phyloP scores from a whole-genome alignment of 2,797 vertebrate genomes.

The Oryzias dopingdopingensis region DNA sequence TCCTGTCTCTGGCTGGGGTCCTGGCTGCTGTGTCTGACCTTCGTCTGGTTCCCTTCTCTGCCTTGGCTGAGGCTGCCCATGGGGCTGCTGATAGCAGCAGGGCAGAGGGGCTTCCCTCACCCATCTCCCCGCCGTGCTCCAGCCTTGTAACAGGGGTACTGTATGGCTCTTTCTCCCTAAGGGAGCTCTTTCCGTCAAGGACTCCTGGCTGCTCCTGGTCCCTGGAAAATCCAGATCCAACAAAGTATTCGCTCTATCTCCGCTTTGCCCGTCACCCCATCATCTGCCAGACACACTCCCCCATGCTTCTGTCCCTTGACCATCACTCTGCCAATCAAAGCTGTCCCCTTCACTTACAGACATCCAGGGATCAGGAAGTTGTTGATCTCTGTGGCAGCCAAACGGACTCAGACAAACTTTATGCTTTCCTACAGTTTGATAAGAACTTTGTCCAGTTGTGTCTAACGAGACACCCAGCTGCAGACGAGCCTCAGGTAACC shows the following conservation, averaged over 20 bases:
- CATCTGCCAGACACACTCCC: constrained; percentile 88
- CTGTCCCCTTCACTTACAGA: constrained; percentile 80
- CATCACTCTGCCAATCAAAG: constrained; percentile 95
- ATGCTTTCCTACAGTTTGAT: constrained; percentile 94
- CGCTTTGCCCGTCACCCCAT: constrained; percentile 91
- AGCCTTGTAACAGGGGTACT: constrained; percentile 95
- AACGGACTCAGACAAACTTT: constrained; percentile 66
- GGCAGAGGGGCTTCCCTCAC: constrained; percentile 55
- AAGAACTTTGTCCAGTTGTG: constrained; percentile 98
- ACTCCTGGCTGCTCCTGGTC: constrained; percentile 95
- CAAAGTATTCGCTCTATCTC: constrained; percentile 97
- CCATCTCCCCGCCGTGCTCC: constrained; percentile 82
- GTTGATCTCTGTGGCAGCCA: constrained; percentile 82
- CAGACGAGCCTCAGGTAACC: constrained; percentile 76
- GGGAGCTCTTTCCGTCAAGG: constrained; percentile 94
- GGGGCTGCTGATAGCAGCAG: constrained; percentile 51
- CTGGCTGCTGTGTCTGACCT: constrained; percentile 74
- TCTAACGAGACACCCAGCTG: constrained; percentile 80
- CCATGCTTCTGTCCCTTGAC: constrained; percentile 93
- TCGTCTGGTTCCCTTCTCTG: constrained; percentile 66
- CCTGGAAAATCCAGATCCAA: constrained; percentile 97
- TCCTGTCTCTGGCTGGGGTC: constrained; percentile 88
- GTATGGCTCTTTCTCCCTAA: constrained; percentile 97
- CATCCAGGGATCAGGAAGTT: constrained; percentile 73
- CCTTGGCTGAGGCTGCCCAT: constrained; percentile 62